Conservation (phyloP, 2,888 invertebrate species). For the Ichneumoninae sp. region DNA sequence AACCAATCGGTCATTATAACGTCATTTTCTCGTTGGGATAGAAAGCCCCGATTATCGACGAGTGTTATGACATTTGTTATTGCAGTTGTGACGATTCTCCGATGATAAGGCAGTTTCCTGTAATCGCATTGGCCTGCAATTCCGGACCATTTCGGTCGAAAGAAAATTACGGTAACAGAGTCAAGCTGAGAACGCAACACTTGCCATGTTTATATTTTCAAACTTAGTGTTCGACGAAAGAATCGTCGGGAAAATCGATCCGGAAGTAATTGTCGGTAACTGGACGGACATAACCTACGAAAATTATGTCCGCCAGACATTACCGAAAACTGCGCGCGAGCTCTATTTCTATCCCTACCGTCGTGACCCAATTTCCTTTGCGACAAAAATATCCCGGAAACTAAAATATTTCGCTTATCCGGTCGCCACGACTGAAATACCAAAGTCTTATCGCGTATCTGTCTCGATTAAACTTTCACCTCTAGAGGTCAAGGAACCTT, state of each 20-base stretch:
- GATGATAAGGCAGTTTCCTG: neutral
- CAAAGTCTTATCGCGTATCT: neutral
- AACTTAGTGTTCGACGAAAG: neutral
- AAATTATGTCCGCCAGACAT: neutral
- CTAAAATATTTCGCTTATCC: constrained; percentile 13
- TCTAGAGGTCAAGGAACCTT: neutral
- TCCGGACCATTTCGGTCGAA: neutral
- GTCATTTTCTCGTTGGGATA: too few relatives aligned
- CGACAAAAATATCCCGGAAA: neutral
- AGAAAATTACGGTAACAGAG: neutral
- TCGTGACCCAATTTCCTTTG: neutral
- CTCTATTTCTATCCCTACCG: neutral
- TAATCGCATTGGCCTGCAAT: neutral
- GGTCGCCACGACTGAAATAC: neutral
- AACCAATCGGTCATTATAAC: too few relatives aligned
- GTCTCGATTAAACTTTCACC: neutral
- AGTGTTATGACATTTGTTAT: neutral
- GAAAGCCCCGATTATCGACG: neutral
- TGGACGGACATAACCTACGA: neutral
- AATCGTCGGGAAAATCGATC: neutral
- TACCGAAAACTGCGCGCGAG: neutral
- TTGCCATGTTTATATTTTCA: neutral
- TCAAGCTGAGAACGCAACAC: neutral
- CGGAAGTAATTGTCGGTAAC: neutral
- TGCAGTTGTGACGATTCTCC: neutral